Evolutionary conservation across 2,113 vertebrate species (phyloP).

Genomic region (Fregetta grallaria): DNA sequence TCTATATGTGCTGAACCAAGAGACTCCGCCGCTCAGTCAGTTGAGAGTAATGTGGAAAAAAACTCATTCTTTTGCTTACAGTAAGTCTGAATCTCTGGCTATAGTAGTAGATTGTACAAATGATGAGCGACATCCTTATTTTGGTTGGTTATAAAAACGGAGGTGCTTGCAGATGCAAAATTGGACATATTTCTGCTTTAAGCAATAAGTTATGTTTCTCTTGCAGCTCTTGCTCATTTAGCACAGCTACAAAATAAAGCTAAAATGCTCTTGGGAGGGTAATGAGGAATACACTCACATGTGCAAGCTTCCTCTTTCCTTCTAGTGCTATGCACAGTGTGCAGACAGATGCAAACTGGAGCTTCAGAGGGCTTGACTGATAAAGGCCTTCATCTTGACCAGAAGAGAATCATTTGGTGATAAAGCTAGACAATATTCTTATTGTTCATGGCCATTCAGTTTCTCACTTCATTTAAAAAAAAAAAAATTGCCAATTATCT

Average conservation of each 20-base stretch:
- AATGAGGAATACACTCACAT: neutral
- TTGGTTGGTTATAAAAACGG: neutral
- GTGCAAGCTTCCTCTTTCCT: neutral
- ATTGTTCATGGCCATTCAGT: neutral
- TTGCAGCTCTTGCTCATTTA: neutral
- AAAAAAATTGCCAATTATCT: neutral
- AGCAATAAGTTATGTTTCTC: neutral
- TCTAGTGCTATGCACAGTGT: neutral
- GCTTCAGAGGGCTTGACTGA: neutral
- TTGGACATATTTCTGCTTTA: neutral
- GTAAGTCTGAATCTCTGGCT: neutral
- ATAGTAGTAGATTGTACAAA: neutral
- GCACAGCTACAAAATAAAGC: neutral
- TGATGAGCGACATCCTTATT: neutral
- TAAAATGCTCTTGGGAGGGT: slow-evolving; percentile 5
- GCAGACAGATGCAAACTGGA: neutral
- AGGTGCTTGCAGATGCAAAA: neutral
- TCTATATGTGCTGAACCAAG: neutral
- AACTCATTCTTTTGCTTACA: neutral
- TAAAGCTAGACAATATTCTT: slow-evolving; percentile 18
- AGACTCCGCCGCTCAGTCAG: neutral
- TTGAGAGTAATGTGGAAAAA: neutral
- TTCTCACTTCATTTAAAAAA: slow-evolving; percentile 31
- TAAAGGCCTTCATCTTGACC: neutral
- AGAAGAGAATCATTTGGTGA: neutral